These are phyloP conservation scores for Tipula confusa DNA, from an alignment of 2,888 invertebrate genomes.

Conservation along the genomic window DNA sequence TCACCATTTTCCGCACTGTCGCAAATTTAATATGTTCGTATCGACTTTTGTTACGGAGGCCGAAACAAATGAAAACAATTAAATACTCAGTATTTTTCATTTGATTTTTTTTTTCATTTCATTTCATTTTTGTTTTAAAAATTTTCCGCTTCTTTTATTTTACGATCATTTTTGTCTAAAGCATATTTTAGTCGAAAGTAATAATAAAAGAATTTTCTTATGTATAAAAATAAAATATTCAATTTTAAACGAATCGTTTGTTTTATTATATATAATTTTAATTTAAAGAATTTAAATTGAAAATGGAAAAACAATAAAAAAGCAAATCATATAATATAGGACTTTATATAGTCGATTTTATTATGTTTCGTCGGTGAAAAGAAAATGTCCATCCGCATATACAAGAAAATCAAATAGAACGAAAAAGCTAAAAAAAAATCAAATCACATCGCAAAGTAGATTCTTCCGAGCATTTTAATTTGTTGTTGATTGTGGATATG, in stretches of 20 bases:
- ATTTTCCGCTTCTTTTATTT: too few species aligned
- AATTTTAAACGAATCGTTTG: background rate
- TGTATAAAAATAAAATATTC: background rate
- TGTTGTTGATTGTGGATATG: background rate
- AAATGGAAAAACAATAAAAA: background rate
- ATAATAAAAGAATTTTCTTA: background rate
- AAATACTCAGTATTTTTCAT: background rate
- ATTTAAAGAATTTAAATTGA: background rate
- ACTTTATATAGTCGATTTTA: background rate
- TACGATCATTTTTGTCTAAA: too few species aligned
- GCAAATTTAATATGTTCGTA: background rate
- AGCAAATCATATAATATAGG: background rate
- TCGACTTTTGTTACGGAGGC: background rate
- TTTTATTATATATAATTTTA: background rate
- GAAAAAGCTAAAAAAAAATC: background rate
- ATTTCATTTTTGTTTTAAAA: too few species aligned
- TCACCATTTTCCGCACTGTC: too few species aligned
- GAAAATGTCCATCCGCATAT: background rate
- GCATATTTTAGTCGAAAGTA: background rate
- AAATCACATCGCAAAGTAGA: background rate
- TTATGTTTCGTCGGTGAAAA: background rate
- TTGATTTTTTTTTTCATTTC: background rate
- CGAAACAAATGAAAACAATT: background rate
- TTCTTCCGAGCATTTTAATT: background rate
- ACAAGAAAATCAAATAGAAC: background rate